Evolutionary conservation across 2,113 vertebrate species (phyloP), one percentile per base, ranked within the genome.

Genomic region (Passer montanus): DNA sequence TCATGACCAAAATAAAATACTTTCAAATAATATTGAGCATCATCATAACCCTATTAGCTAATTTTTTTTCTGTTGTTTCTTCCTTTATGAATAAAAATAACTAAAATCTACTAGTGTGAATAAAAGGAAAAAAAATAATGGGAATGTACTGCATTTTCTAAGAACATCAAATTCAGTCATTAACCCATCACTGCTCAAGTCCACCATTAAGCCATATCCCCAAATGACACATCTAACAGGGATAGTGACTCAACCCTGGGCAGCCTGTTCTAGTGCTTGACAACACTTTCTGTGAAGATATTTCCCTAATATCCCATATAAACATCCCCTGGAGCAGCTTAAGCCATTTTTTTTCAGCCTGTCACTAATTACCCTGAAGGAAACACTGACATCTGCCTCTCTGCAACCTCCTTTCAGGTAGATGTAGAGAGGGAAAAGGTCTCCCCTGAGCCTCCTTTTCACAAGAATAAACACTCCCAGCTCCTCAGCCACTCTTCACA

Each of bases 101-200:
- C 13, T 58, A 50, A 37, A n/a, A 13, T 64, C 7, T 13, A 43
- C 3, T 10, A 39, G 5, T 20, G 7, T 5, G 4, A 6, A 3
- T 2, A 27, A 72, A 58, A 23, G 39, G 14, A 2, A 28, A 31
- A 41, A 22, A 18, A 27, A 9, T 26, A 23, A 37, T 28, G 7
- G 4, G 2, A 67, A 56, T 11, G 1, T 10, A 63, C 9, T 63
- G 6, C 1, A 1, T n/a, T 66, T 2, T 1, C 1, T 21, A 35
- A 46, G 24, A 53, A 22, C 7, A 55, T 13, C 9, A 68, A 10
- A 28, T 41, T 62, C 30, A 62, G n/a, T 22, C n/a, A n/a, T 47
- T 68, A 60, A 82, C 41, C 11, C 46, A 10, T 27, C 26, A n/a
- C n/a, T 76, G 41, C 53, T 39, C 27, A 35, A 47, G 20, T 55